Conservation (phyloP, 2,797 vertebrate genomes). For the Pelochelys cantorii region DNA sequence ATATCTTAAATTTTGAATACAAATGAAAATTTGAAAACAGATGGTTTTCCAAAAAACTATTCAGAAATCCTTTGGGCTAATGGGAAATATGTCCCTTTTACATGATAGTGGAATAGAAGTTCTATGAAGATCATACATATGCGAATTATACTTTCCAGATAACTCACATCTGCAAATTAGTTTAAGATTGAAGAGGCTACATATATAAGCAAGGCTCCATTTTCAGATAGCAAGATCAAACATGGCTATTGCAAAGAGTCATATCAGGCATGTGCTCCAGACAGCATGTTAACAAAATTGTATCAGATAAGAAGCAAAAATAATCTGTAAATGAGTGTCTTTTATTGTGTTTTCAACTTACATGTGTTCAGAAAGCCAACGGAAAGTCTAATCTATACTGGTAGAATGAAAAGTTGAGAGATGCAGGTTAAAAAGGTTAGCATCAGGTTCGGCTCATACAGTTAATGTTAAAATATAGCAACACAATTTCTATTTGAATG, state of each 20-base stretch:
- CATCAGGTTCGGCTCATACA: not conserved
- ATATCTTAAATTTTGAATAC: not conserved
- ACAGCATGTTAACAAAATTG: accelerated
- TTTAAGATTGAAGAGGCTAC: not conserved
- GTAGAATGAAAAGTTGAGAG: not conserved
- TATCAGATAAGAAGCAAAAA: not conserved
- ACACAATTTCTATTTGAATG: not conserved
- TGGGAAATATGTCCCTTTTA: not conserved
- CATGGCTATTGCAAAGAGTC: not conserved
- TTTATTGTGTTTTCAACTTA: not conserved
- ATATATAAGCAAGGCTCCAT: not conserved
- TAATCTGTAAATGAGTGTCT: not conserved
- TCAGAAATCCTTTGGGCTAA: not conserved
- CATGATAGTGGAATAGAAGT: not conserved
- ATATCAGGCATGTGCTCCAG: accelerated
- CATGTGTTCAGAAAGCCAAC: not conserved
- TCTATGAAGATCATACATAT: not conserved
- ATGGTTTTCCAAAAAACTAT: not conserved
- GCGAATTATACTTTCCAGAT: not conserved
- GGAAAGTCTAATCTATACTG: not conserved
- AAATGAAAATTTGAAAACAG: not conserved
- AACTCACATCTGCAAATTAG: not conserved
- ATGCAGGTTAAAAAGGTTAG: not conserved
- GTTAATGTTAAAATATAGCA: not conserved
- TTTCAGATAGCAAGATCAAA: not conserved